Evolutionary conservation across 1,140 invertebrate genomes (phyloP).

Genomic region (Tetragonula clypearis): DNA sequence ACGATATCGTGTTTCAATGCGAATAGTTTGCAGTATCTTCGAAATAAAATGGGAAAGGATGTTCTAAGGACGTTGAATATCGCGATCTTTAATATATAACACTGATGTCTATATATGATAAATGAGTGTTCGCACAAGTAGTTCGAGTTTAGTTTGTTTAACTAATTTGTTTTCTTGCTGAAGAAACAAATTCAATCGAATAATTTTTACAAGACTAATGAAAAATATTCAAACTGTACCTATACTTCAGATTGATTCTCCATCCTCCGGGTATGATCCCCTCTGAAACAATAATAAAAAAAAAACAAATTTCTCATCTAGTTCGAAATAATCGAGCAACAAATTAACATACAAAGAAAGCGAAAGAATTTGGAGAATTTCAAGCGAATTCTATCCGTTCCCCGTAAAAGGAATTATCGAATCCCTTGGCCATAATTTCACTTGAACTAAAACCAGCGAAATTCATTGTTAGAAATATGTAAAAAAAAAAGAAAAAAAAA

Average conservation of each 20-base stretch:
- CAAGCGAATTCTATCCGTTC: background rate
- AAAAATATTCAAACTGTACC: constrained; percentile 42
- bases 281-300: constrained; percentile 53
- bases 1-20: background rate
- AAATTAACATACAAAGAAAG: background rate
- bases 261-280: constrained; percentile 55
- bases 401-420: background rate
- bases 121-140: background rate
- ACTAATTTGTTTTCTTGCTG: background rate
- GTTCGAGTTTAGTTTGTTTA: background rate
- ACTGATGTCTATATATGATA: background rate
- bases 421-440: background rate
- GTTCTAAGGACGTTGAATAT: background rate
- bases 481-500: constrained; percentile 4
- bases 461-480: constrained; percentile 19
- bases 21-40: background rate
- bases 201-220: background rate
- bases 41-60: background rate
- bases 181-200: background rate
- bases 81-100: background rate
- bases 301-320: constrained; percentile 12
- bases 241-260: constrained; percentile 60
- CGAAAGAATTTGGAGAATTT: background rate
- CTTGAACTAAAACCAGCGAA: background rate
- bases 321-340: background rate